These are phyloP conservation scores for Steromphala cineraria DNA, from an alignment of 2,888 invertebrate species.

Conservation along the genomic window DNA sequence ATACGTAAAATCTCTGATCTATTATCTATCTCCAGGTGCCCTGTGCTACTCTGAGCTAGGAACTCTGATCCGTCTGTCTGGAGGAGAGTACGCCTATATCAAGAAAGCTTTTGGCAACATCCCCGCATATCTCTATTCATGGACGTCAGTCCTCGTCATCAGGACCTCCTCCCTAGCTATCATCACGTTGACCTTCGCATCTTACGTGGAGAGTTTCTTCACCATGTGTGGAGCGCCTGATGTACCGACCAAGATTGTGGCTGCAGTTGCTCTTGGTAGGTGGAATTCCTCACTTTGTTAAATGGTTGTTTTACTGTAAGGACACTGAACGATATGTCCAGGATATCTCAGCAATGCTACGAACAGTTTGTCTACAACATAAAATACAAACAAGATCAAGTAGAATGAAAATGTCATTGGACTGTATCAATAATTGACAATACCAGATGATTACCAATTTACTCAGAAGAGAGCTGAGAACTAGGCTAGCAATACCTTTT, in stretches of 20 bases:
- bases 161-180: constrained; percentile 75
- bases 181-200: constrained; percentile 76
- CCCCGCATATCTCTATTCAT: constrained; percentile 79
- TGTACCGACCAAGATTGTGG: constrained; percentile 55
- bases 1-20: not conserved
- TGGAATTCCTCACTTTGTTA: not conserved
- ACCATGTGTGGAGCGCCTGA: constrained; percentile 62
- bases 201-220: constrained; percentile 66
- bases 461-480: too few relatives aligned
- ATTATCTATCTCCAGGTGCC: not conserved
- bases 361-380: too few relatives aligned
- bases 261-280: constrained; percentile 57
- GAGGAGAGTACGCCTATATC: constrained; percentile 87
- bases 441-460: too few relatives aligned
- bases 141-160: constrained; percentile 64
- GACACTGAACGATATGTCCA: too few relatives aligned
- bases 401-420: too few relatives aligned
- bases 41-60: constrained; percentile 88
- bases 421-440: too few relatives aligned
- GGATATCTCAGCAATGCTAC: too few relatives aligned
- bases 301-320: too few relatives aligned
- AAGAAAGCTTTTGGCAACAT: constrained; percentile 76
- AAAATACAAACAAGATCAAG: too few relatives aligned
- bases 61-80: constrained; percentile 86
- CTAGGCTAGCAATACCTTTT: too few relatives aligned